phyloP scores from a whole-genome alignment of 2,888 invertebrate genomes.

The Diploptera punctata region DNA sequence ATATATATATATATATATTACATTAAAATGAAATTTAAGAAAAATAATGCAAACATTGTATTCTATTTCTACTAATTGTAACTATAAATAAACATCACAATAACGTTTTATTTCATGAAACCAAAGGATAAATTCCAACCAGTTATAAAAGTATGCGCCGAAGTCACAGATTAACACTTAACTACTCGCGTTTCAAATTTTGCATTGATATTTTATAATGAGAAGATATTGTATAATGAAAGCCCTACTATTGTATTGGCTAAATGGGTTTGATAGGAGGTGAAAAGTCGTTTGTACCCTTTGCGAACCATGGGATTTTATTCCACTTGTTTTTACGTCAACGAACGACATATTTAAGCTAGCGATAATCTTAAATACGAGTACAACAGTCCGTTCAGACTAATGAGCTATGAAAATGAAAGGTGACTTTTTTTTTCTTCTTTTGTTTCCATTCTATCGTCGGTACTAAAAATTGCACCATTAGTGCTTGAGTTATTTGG shows the following conservation, averaged over 20 bases:
- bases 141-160: no score
- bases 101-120: constrained; percentile 22
- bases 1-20: no score
- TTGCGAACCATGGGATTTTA: neutral
- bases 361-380: constrained; percentile 8
- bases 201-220: neutral
- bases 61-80: no score
- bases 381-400: neutral
- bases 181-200: neutral
- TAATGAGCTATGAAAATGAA: constrained; percentile 11
- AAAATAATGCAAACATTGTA: no score
- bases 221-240: neutral
- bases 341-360: neutral
- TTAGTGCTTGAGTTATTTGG: no score
- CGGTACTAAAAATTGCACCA: no score
- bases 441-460: no score
- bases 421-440: no score
- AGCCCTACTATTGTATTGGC: neutral
- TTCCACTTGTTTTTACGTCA: neutral
- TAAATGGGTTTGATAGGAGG: constrained; percentile 8
- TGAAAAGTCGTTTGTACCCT: neutral
- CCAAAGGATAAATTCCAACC: constrained; percentile 6
- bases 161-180: no score
- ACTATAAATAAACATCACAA: no score
- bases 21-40: no score